A percentile compares a stretch with the other conserved stretches of the same genome.
phyloP scores from a whole-genome alignment of 2,113 vertebrate species.

The Megalops atlanticus region DNA sequence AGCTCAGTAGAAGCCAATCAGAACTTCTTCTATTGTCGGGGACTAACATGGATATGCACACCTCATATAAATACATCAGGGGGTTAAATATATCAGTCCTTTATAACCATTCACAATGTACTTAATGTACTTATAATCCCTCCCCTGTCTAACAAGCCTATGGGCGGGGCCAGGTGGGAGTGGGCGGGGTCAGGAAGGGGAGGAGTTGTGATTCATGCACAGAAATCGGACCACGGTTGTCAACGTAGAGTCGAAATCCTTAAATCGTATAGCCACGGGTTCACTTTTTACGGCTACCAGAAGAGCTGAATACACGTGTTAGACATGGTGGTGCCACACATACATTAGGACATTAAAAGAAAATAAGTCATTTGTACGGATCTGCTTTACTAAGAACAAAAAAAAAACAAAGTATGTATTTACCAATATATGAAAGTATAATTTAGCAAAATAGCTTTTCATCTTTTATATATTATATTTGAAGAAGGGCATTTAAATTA shows the following conservation, averaged over 20 bases:
- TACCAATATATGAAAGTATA: constrained; percentile 65
- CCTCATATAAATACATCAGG: constrained; percentile 52
- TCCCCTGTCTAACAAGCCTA: constrained; percentile 58
- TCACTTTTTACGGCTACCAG: not conserved
- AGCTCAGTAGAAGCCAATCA: not conserved
- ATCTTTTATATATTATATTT: constrained; percentile 74
- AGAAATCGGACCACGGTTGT: not conserved
- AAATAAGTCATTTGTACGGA: constrained; percentile 51
- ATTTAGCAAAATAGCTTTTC: constrained; percentile 77
- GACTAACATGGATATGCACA: constrained; percentile 48
- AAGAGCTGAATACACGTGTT: not conserved
- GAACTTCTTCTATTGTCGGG: constrained; percentile 11
- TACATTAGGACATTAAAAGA: constrained; percentile 54
- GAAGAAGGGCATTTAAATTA: constrained; percentile 61
- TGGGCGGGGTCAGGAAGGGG: constrained; percentile 31
- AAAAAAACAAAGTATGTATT: constrained; percentile 42
- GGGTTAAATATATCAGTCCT: constrained; percentile 48
- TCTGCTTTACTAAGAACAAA: constrained; percentile 53
- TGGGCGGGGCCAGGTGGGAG: constrained; percentile 40
- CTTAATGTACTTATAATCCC: constrained; percentile 54
- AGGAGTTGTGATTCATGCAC: constrained; percentile 26
- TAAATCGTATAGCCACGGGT: not conserved
- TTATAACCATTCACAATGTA: constrained; percentile 49
- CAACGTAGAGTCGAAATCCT: not conserved
- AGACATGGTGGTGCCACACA: not conserved